Evolutionary conservation across 2,797 vertebrate genomes (phyloP), one percentile per base, ranked within the genome.

Genomic region (Selene dorsalis): DNA sequence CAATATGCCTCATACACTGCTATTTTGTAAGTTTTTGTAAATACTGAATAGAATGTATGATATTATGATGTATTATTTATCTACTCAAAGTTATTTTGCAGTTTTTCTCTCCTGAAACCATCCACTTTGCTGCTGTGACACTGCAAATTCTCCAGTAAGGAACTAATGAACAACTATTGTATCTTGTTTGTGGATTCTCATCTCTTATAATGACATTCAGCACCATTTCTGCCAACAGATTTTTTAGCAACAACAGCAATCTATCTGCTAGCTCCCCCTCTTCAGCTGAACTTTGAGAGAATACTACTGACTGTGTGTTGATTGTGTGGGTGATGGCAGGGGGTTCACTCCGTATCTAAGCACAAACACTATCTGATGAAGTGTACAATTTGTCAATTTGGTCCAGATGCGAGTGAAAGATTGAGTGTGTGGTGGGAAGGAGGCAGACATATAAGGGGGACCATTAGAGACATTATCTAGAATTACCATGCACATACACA

Each of bases 341-440:
- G 41, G 71, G 65, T 43, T 69, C 1, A 6, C 39, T 85, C 82
- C 72, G 63, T 80, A 75, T 89, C 72, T 9, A 47, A 65, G 35
- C 76, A 75, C 62, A 80, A 85, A 84, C 75, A 64, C 69, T 84
- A 38, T 71, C 59, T 28, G 13, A 63, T 48, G 59, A 69, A 78
- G 39, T 67, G 57, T 57, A 77, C 43, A 24, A 60, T 77, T 90
- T 82, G 55, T 65, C 58, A 35, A 7, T 74, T 80, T 70, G 43
- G 73, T 55, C 72, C 6, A 0, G 48, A 77, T 77, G 59, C 8
- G 14, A 60, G 60, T 22, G 50, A 32, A 47, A 39, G 57, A 30
- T 28, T 45, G 35, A 24, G 11, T 17, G 22, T 66, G 63, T 53
- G 28, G 24, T 38, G 17, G 28, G 53, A 11, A 22, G 24, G 22